Evolutionary conservation across 2,113 vertebrate genomes (phyloP).

Genomic region (Sylvilagus bachmani): DNA sequence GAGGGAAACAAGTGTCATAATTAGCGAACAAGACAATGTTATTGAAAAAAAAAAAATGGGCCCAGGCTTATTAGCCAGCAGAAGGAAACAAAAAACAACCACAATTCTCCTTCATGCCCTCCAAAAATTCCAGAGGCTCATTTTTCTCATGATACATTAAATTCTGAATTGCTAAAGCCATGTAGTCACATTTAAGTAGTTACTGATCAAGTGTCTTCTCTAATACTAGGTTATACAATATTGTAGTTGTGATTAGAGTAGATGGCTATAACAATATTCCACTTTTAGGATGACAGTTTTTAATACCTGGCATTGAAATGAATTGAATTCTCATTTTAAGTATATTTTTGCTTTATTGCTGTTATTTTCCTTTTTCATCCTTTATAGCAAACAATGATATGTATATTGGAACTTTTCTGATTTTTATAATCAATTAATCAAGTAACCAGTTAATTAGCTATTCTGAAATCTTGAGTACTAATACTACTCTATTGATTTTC

Average conservation of each 20-base stretch:
- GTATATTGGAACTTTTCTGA: not conserved
- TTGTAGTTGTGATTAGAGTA: not conserved
- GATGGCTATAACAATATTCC: not conserved
- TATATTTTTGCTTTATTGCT: not conserved
- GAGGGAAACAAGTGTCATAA: not conserved
- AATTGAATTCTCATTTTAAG: not conserved
- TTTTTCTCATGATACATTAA: not conserved
- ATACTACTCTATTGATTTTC: not conserved
- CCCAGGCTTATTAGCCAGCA: not conserved
- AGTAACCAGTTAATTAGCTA: not conserved
- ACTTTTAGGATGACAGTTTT: not conserved
- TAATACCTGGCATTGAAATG: not conserved
- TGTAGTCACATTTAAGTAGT: conserved; percentile 11
- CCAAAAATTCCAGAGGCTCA: not conserved
- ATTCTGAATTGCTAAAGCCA: not conserved
- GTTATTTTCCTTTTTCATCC: not conserved
- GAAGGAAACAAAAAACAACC: not conserved
- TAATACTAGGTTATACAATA: not conserved
- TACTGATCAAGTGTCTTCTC: not conserved
- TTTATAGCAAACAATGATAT: not conserved
- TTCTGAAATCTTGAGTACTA: not conserved
- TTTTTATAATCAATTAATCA: conserved; percentile 24
- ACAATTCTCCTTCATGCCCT: not conserved
- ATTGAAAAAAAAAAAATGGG: not conserved
- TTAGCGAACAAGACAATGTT: conserved; percentile 8